Percentiles rank a stretch among this genome's conserved stretches.
Conservation (phyloP, 30 jellyfish, hydroid and myxozoan genomes). For the Cassiopea xamachana region DNA sequence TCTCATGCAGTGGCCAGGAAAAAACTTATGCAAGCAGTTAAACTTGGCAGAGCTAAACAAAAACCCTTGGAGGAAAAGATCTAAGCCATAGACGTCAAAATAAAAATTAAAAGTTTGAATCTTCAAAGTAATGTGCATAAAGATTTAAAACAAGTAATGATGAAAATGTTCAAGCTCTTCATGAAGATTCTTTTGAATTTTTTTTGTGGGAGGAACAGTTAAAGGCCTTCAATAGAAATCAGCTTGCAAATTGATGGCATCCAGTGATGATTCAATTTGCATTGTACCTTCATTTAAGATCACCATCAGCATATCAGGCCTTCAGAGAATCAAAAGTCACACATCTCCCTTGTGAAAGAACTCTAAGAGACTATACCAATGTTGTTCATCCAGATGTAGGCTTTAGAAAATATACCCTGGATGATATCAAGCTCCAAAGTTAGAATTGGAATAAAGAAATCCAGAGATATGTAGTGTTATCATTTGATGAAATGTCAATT, state of each 20-base stretch:
- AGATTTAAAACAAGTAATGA: constrained; percentile 15
- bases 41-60: constrained; percentile 42
- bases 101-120: constrained; percentile 13
- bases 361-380: too few relatives aligned
- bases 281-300: constrained; percentile 18
- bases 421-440: too few relatives aligned
- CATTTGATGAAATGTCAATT: too few relatives aligned
- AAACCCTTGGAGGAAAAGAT: constrained; percentile 20
- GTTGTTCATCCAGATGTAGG: too few relatives aligned
- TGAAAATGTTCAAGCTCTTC: neutral
- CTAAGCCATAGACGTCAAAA: neutral
- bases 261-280: constrained; percentile 51
- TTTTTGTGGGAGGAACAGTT: constrained; percentile 52
- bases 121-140: constrained; percentile 11
- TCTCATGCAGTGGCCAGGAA: constrained; percentile 40
- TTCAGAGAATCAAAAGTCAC: too few relatives aligned
- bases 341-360: too few relatives aligned
- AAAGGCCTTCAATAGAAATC: constrained; percentile 27
- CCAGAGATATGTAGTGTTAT: too few relatives aligned
- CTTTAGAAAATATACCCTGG: too few relatives aligned
- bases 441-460: too few relatives aligned
- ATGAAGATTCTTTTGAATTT: constrained; percentile 7
- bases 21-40: constrained; percentile 40
- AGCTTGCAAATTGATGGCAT: neutral
- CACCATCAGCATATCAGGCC: too few relatives aligned